phyloP scores from a whole-genome alignment of 2,113 vertebrate genomes.

The Arvicanthis niloticus region DNA sequence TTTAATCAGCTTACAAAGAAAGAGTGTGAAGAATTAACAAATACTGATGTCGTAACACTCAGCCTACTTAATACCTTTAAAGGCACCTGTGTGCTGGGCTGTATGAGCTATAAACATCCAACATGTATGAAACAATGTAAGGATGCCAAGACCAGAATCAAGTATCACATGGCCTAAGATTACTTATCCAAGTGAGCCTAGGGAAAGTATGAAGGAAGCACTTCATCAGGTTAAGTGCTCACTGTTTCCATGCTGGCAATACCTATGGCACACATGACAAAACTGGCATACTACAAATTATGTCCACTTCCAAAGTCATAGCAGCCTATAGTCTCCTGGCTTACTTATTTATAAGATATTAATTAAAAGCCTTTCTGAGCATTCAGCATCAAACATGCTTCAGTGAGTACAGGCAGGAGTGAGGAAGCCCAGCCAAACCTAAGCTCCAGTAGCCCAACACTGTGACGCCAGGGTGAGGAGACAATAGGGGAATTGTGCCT shows the following conservation, averaged over 20 bases:
- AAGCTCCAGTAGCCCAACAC: neutral
- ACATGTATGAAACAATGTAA: neutral
- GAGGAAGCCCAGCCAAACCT: neutral
- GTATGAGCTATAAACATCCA: neutral
- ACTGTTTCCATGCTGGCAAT: neutral
- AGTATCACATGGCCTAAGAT: fast-evolving
- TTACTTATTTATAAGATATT: neutral
- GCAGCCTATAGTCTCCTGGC: neutral
- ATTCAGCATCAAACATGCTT: neutral
- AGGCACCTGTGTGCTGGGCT: neutral
- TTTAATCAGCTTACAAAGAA: neutral
- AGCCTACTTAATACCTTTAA: neutral
- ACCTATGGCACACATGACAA: neutral
- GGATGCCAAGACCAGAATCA: neutral
- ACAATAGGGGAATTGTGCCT: neutral
- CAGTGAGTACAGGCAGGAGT: neutral
- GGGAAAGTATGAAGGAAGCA: neutral
- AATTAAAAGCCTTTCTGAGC: neutral
- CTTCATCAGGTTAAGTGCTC: neutral
- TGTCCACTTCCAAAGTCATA: neutral
- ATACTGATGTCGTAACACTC: neutral
- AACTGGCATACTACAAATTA: neutral
- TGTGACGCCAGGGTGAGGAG: neutral
- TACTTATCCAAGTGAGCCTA: too few relatives aligned
- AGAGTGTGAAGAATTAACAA: neutral